A percentile compares a stretch with the other conserved stretches of the same genome.
These are phyloP conservation scores for Silurus glanis DNA, from an alignment of 2,113 vertebrate species.

Conservation along the genomic window DNA sequence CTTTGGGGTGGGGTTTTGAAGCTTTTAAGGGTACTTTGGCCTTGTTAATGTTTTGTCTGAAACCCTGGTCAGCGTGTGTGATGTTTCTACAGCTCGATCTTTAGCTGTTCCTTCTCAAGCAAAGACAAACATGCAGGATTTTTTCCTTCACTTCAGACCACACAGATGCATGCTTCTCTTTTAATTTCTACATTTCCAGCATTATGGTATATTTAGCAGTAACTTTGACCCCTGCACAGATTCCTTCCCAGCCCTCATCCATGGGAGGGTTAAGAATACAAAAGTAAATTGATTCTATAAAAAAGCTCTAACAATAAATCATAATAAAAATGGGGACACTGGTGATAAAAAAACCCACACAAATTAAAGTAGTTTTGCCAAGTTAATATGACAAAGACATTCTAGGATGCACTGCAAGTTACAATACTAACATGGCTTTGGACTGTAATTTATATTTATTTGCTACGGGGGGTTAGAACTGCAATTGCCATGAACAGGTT, in stretches of 20 bases:
- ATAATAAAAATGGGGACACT: background rate
- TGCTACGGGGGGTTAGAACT: no score
- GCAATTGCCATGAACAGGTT: no score
- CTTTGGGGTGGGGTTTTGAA: background rate
- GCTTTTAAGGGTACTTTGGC: background rate
- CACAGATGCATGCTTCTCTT: constrained; percentile 11
- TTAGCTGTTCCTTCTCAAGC: background rate
- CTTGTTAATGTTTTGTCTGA: background rate
- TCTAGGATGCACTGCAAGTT: background rate
- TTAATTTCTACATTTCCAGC: background rate
- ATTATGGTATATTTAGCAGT: constrained; percentile 36
- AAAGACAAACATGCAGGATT: constrained; percentile 12
- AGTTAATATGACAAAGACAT: background rate
- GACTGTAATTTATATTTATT: no score
- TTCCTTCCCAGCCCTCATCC: constrained; percentile 28
- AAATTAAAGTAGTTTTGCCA: no score
- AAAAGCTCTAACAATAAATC: background rate
- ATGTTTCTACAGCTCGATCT: constrained; percentile 16
- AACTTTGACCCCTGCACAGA: constrained; percentile 36
- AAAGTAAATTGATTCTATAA: no score
- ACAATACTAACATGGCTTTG: background rate
- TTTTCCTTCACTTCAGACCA: constrained; percentile 7
- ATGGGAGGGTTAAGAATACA: background rate
- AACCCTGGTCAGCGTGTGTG: background rate
- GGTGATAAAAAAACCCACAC: no score